Evolutionary conservation across 1,140 invertebrate genomes (phyloP), one percentile per base, ranked within the genome.

Genomic region (Saccostrea echinata): DNA sequence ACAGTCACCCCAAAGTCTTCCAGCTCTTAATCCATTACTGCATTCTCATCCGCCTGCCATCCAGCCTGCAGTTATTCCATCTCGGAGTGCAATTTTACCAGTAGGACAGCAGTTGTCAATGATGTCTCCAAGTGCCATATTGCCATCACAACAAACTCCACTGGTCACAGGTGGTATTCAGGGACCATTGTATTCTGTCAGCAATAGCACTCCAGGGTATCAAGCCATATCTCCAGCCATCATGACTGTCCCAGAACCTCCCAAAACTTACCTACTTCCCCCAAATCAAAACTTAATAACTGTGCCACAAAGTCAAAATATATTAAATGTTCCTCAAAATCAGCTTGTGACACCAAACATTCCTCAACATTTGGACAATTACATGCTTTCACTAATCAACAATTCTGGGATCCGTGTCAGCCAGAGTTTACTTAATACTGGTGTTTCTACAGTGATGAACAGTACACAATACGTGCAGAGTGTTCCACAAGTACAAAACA

Each of bases 361-460:
- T 52, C 35, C 81, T 52, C 81, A 43, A 83, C 68, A 76, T 27
- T 16, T 76, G 0, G 68, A 76, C 68, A 76, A 3, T 33, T 83
- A 51, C 21, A 51, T 52, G n/a, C 81, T 83, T 6, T 83, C 51
- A 30, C 35, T 83, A 16, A 27, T 51, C 16, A 53, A 52, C n/a
- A 51, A 83, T 51, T n/a, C 81, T 51, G 81, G 18, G 51, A 43
- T 52, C 43, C 81, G 35, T 21, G 81, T 53, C 81, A 83, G 35
- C 35, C 35, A 52, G n/a, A 51, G 43, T 83, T 33, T 53, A 52
- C 81, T 52, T 11, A 52, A 83, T 52, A 21, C 81, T 18, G 51
- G 27, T 76, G 52, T 83, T 21, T 52, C 81, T 51, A 35, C 33
- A 83, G 81, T 83, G 43, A 83, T 83, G 43, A 53, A 83, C n/a